Evolutionary conservation across 2,888 invertebrate genomes (phyloP).

Genomic region (Pyrrhia umbra): DNA sequence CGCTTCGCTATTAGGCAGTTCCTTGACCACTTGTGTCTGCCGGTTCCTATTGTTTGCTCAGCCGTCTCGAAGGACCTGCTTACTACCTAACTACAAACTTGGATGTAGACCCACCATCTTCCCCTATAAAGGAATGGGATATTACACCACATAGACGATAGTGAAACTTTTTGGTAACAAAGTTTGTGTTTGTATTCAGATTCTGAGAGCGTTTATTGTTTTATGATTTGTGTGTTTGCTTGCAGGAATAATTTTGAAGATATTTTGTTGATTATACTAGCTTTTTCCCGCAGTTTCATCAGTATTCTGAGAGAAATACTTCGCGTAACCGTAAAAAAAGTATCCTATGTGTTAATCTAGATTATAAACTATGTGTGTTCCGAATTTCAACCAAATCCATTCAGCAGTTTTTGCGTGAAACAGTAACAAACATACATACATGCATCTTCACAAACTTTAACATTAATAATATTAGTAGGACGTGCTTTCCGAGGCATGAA

Average conservation of each 20-base stretch:
- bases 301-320: too few species aligned
- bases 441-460: too few species aligned
- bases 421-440: too few species aligned
- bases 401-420: too few species aligned
- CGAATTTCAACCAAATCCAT: too few species aligned
- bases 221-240: background rate
- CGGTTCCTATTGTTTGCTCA: conserved; percentile 70
- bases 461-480: too few species aligned
- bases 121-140: conserved; percentile 63
- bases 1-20: conserved; percentile 27
- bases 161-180: conserved; percentile 37
- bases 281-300: background rate
- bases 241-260: background rate
- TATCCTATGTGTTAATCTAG: too few species aligned
- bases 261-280: too few species aligned
- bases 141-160: conserved; percentile 47
- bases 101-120: conserved; percentile 62
- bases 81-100: conserved; percentile 66
- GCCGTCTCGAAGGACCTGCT: conserved; percentile 64
- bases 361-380: too few species aligned
- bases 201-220: conserved; percentile 6
- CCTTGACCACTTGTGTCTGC: conserved; percentile 58
- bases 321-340: too few species aligned
- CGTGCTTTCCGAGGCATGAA: too few species aligned
- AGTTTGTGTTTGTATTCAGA: conserved; percentile 5